These are phyloP conservation scores for Arvicola amphibius DNA, from an alignment of 2,797 vertebrate species.

Conservation along the genomic window DNA sequence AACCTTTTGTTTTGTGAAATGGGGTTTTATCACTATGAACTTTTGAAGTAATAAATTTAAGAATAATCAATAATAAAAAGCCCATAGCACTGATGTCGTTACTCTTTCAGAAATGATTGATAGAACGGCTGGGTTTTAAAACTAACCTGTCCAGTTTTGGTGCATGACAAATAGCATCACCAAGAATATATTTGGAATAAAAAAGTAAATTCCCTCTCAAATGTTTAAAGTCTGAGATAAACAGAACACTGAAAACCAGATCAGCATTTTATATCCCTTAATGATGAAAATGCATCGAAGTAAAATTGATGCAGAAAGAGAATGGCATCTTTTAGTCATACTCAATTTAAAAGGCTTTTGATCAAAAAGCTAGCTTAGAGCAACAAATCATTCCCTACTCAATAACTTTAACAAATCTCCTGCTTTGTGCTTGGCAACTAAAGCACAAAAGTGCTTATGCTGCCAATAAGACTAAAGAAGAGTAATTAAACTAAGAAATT, in stretches of 20 bases:
- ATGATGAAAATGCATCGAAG: neutral
- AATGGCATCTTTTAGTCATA: conserved; percentile 29
- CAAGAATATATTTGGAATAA: conserved; percentile 45
- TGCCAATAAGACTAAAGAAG: conserved; percentile 11
- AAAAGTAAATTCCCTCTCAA: conserved; percentile 31
- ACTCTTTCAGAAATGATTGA: conserved; percentile 67
- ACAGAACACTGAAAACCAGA: neutral
- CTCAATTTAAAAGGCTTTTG: conserved; percentile 58
- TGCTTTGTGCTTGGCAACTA: neutral
- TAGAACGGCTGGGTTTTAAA: conserved; percentile 58
- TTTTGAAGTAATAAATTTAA: conserved; percentile 57
- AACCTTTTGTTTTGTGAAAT: conserved; percentile 37
- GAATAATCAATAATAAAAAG: conserved; percentile 66
- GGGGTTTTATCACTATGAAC: conserved; percentile 33
- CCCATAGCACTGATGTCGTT: conserved; percentile 29
- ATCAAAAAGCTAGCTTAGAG: conserved; percentile 49
- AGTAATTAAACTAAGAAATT: conserved; percentile 36
- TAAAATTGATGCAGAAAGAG: conserved; percentile 23
- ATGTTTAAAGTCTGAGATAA: conserved; percentile 8
- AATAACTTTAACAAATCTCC: conserved; percentile 19
- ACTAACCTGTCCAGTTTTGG: conserved; percentile 50
- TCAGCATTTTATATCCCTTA: conserved; percentile 53
- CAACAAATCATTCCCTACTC: conserved; percentile 17
- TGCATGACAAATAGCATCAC: conserved; percentile 57
- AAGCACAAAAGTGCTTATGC: neutral